Evolutionary conservation across 2,113 vertebrate species (phyloP).

Genomic region (Panthera uncia): DNA sequence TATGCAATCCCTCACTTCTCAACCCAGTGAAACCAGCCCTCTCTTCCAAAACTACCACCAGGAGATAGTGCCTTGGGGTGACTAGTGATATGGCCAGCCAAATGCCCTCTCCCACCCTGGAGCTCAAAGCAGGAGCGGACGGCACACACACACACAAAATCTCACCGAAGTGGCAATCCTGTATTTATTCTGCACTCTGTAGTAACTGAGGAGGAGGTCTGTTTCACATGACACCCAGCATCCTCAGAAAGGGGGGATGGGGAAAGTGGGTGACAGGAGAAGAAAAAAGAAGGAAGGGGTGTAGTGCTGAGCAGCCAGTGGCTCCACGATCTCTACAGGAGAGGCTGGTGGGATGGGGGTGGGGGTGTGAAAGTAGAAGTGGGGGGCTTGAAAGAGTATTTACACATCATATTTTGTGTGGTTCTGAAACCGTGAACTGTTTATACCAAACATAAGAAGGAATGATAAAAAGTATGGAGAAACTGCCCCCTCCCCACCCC

Average conservation of each 20-base stretch:
- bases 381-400: not conserved
- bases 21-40: not conserved
- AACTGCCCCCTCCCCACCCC: too few relatives aligned
- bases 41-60: not conserved
- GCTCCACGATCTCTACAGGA: not conserved
- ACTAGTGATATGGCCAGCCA: not conserved
- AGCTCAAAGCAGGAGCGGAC: not conserved
- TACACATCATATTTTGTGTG: not conserved
- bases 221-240: not conserved
- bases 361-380: not conserved
- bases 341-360: not conserved
- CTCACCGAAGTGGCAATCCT: not conserved
- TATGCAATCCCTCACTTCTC: not conserved
- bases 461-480: not conserved
- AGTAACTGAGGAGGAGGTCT: not conserved
- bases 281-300: not conserved
- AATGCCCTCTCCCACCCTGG: not conserved
- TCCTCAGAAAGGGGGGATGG: not conserved
- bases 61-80: not conserved
- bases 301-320: not conserved
- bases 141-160: not conserved
- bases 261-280: not conserved
- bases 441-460: slow-evolving; percentile 3
- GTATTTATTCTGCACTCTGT: not conserved
- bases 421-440: not conserved